Conservation (phyloP, 2,888 invertebrate genomes). For the Watsonalla cultraria region DNA sequence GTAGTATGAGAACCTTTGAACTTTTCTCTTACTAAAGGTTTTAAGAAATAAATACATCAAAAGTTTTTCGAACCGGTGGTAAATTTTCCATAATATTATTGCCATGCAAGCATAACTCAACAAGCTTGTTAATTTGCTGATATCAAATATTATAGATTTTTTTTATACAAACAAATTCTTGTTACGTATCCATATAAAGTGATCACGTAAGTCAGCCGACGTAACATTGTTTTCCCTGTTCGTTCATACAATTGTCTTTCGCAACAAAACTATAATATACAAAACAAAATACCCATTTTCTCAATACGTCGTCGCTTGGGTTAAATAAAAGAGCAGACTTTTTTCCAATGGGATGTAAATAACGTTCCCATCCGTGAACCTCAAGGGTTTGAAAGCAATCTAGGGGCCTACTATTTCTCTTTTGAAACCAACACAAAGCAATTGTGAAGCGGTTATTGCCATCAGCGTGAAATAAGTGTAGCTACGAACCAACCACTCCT, state of each 20-base stretch:
- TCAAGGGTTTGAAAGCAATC: constrained; percentile 65
- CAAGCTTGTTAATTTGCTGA: too few species aligned
- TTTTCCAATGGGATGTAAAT: constrained; percentile 57
- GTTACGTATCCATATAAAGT: neutral
- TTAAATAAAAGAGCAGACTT: constrained; percentile 41
- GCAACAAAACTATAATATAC: constrained; percentile 1
- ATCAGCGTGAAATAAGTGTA: constrained; percentile 48
- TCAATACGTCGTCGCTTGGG: constrained; percentile 21
- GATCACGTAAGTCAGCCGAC: neutral
- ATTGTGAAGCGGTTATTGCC: constrained; percentile 58
- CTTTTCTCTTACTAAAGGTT: too few species aligned
- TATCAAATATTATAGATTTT: too few species aligned
- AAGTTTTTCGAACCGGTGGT: too few species aligned
- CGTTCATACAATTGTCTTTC: neutral
- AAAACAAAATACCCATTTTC: constrained; percentile 23
- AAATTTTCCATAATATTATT: too few species aligned
- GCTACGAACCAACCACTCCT: constrained; percentile 32
- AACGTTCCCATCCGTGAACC: constrained; percentile 53
- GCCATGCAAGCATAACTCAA: too few species aligned
- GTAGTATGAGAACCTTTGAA: too few species aligned
- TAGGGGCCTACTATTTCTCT: constrained; percentile 53
- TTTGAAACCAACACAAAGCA: constrained; percentile 61
- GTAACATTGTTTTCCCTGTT: neutral
- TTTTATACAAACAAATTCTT: too few species aligned
- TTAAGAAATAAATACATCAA: too few species aligned